Percentiles rank a stretch among this genome's conserved stretches.
Conservation (phyloP, 92 coral and sea anemone genomes). For the Epizoanthus scotinus region DNA sequence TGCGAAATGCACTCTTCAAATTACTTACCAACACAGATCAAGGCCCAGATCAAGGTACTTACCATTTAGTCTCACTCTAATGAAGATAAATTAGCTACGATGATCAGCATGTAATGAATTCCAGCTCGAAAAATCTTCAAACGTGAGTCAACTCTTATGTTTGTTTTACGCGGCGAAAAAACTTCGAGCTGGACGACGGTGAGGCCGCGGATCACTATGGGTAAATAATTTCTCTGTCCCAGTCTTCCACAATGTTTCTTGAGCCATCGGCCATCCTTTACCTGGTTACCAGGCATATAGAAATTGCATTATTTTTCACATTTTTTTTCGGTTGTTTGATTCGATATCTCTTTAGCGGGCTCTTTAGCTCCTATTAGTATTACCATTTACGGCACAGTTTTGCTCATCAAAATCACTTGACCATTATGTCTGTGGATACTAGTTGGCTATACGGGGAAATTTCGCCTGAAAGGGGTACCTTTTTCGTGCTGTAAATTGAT, state of each 20-base stretch:
- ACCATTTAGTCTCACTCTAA: slow-evolving; percentile 14
- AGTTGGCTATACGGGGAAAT: too few species aligned
- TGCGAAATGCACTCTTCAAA: background rate
- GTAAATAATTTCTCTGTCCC: background rate
- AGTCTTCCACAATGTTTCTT: background rate
- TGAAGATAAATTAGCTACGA: background rate
- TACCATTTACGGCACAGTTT: too few species aligned
- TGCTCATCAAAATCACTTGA: too few species aligned
- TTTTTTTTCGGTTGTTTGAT: too few species aligned
- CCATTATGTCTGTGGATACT: too few species aligned
- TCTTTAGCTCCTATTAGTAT: too few species aligned
- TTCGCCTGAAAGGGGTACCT: too few species aligned
- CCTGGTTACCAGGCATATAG: too few species aligned
- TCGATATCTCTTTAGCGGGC: too few species aligned
- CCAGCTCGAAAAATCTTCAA: slow-evolving; percentile 7
- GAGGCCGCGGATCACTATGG: slow-evolving; percentile 17
- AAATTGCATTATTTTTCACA: too few species aligned
- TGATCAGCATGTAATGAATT: background rate
- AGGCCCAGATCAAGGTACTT: background rate
- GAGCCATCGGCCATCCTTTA: too few species aligned
- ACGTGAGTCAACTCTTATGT: slow-evolving; percentile 28
- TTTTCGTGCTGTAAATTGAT: too few species aligned
- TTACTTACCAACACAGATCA: background rate
- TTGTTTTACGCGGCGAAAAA: slow-evolving; percentile 39
- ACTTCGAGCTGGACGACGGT: slow-evolving; percentile 32